A percentile compares a stretch with the other conserved stretches of the same genome.
These are phyloP conservation scores for Chelonia mydas DNA, from an alignment of 2,797 vertebrate species.

Conservation along the genomic window DNA sequence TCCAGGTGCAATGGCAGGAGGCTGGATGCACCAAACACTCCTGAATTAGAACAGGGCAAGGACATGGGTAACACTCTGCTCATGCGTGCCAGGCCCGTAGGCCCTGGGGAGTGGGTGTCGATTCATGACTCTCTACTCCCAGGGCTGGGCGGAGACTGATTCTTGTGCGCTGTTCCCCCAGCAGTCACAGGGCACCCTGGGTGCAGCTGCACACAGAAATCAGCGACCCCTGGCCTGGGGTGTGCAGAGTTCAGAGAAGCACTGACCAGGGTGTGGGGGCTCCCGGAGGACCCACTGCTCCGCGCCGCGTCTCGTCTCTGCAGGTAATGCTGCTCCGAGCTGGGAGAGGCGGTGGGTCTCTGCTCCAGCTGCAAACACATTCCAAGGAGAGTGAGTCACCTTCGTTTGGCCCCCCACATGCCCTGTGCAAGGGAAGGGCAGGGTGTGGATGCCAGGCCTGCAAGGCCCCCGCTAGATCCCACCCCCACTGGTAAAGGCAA, in stretches of 20 bases:
- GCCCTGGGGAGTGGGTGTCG: not conserved
- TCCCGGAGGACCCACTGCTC: not conserved
- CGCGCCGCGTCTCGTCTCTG: constrained; percentile 63
- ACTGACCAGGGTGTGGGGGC: constrained; percentile 71
- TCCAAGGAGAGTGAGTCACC: not conserved
- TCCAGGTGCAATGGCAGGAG: not conserved
- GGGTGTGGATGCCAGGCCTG: too few relatives aligned
- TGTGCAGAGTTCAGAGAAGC: not conserved
- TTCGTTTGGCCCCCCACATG: not conserved
- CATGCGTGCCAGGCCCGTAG: not conserved
- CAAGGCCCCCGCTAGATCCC: not conserved
- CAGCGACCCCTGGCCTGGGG: not conserved
- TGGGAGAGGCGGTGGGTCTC: not conserved
- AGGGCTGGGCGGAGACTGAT: not conserved
- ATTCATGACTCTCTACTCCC: not conserved
- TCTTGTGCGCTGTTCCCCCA: not conserved
- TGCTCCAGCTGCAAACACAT: constrained; percentile 53
- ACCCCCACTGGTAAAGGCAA: not conserved
- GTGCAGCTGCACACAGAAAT: not conserved
- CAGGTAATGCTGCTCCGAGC: constrained; percentile 32
- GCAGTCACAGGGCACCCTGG: not conserved
- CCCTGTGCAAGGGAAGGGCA: not conserved
- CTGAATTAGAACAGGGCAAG: not conserved
- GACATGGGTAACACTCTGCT: not conserved
- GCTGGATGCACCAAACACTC: not conserved